phyloP scores from a whole-genome alignment of 2,113 vertebrate genomes.

The Bubo bubo region DNA sequence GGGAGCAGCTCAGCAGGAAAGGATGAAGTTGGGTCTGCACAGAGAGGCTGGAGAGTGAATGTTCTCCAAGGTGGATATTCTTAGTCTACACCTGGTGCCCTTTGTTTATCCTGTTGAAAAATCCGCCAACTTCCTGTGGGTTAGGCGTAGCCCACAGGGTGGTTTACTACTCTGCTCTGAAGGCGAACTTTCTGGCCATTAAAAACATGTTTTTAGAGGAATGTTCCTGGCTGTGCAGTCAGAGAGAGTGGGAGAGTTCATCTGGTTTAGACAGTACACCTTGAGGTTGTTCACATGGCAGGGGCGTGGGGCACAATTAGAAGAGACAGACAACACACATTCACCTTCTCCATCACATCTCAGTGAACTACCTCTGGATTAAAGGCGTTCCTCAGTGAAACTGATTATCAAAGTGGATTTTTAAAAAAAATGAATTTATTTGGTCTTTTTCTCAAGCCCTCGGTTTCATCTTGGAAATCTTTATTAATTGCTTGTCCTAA shows the following conservation, averaged over 20 bases:
- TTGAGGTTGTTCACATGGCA: neutral
- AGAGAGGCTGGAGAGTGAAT: neutral
- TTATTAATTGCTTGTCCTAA: neutral
- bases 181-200: neutral
- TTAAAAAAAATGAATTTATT: neutral
- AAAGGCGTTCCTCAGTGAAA: neutral
- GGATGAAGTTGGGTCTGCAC: neutral
- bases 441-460: neutral
- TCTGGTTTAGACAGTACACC: neutral
- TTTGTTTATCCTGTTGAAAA: neutral
- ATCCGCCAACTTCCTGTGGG: rapidly evolving
- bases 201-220: neutral
- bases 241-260: neutral
- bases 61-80: neutral
- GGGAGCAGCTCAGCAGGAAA: rapidly evolving
- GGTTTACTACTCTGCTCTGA: neutral
- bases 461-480: neutral
- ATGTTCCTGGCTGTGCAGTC: neutral
- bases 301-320: too few species aligned
- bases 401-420: neutral
- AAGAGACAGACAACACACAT: neutral
- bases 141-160: neutral
- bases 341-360: neutral
- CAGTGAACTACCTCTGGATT: neutral
- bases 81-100: neutral